Conservation (phyloP, 1,140 invertebrate species). For the Caligus rogercresseyi region DNA sequence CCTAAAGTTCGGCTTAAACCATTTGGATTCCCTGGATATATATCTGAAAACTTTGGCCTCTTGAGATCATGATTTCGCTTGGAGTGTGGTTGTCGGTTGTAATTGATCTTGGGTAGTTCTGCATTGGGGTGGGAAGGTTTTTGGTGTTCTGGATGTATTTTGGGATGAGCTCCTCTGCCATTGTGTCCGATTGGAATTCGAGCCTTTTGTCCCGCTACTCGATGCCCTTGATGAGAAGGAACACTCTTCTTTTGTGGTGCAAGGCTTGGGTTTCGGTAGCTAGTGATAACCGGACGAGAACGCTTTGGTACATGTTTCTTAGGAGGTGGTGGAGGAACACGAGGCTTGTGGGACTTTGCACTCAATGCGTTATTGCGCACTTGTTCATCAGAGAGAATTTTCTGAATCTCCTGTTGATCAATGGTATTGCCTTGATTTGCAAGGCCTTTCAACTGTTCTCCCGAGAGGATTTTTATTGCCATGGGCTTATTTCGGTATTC, state of each 20-base stretch:
- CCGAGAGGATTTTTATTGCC: conserved; percentile 17
- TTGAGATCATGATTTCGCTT: not conserved
- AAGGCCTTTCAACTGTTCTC: not conserved
- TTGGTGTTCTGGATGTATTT: not conserved
- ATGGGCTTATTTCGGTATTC: conserved; percentile 7
- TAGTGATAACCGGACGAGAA: not conserved
- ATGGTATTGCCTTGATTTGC: not conserved
- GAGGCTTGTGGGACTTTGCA: too few relatives aligned
- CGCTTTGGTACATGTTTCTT: not conserved
- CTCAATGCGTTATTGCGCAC: not conserved
- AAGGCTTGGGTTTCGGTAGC: not conserved
- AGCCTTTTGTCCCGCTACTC: not conserved
- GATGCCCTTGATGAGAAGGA: not conserved
- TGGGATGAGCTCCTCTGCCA: not conserved
- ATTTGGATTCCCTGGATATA: not conserved
- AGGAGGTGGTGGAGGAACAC: too few relatives aligned
- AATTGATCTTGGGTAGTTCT: not conserved
- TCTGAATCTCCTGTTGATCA: not conserved
- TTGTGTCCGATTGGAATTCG: not conserved
- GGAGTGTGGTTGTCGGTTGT: not conserved
- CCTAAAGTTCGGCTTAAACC: not conserved
- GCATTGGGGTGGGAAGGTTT: not conserved
- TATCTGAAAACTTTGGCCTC: not conserved
- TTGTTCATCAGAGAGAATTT: not conserved
- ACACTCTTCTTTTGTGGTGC: not conserved